A percentile compares a stretch with the other conserved stretches of the same genome.
Conservation (phyloP, 2,888 invertebrate genomes). For the Belgica antarctica region DNA sequence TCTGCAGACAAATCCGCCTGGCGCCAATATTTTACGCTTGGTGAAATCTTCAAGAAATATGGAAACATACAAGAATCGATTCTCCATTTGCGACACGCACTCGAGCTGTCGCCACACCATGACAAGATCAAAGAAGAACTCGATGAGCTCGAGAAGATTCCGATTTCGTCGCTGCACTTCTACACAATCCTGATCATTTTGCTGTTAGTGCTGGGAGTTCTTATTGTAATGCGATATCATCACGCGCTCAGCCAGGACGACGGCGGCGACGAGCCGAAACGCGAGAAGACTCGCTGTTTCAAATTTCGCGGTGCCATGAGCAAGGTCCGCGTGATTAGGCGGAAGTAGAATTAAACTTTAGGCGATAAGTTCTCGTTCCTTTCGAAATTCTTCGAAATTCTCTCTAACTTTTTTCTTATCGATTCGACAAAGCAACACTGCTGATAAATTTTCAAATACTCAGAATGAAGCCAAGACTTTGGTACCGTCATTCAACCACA, state of each 20-base stretch:
- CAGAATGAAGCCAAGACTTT: no score
- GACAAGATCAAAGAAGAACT: conserved; percentile 76
- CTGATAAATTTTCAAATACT: no score
- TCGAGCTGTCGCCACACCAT: conserved; percentile 82
- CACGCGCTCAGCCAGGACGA: conserved; percentile 35
- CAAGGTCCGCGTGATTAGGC: conserved; percentile 33
- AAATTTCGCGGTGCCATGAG: conserved; percentile 40
- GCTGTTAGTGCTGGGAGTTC: conserved; percentile 59
- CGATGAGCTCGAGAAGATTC: conserved; percentile 77
- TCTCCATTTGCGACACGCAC: conserved; percentile 75
- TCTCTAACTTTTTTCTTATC: no score
- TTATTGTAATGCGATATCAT: conserved; percentile 39
- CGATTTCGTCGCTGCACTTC: conserved; percentile 76
- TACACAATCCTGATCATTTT: conserved; percentile 85
- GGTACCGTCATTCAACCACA: no score
- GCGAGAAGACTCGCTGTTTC: conserved; percentile 21
- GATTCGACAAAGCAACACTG: no score
- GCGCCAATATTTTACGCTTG: conserved; percentile 89
- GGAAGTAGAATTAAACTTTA: conserved; percentile 32
- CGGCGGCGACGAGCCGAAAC: conserved; percentile 15
- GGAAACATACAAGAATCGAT: conserved; percentile 86
- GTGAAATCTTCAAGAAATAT: conserved; percentile 87
- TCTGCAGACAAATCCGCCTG: conserved; percentile 82
- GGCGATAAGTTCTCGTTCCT: no score
- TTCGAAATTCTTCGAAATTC: no score